Evolutionary conservation across 2,113 vertebrate species (phyloP).

Genomic region (Calypte anna): DNA sequence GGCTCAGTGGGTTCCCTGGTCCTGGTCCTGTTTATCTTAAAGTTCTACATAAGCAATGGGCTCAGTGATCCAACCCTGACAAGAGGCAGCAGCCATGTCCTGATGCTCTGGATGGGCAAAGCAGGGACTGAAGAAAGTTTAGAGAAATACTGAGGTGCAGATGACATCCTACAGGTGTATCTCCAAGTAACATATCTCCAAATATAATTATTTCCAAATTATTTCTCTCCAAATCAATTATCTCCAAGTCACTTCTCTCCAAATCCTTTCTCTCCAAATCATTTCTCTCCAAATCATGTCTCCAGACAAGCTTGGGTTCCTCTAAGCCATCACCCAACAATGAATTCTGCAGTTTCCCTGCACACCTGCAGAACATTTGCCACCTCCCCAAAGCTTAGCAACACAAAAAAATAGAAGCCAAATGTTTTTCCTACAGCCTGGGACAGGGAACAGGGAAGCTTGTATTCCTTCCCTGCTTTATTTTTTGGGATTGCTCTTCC

Average conservation of each 20-base stretch:
- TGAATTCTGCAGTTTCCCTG: background rate
- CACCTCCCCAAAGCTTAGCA: background rate
- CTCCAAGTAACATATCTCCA: no score
- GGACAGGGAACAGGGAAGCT: background rate
- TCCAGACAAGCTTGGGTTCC: background rate
- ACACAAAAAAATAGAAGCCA: background rate
- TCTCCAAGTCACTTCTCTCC: no score
- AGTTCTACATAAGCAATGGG: background rate
- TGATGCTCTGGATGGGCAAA: background rate
- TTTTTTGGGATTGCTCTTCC: background rate
- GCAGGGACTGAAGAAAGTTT: background rate
- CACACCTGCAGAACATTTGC: background rate
- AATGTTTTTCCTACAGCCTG: background rate
- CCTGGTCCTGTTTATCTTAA: background rate
- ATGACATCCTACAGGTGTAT: background rate
- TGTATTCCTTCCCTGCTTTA: rapidly evolving
- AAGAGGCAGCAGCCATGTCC: background rate
- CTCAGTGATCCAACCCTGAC: background rate
- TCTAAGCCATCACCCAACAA: background rate
- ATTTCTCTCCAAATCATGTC: background rate
- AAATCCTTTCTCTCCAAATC: no score
- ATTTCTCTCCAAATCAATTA: no score
- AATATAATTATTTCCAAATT: no score
- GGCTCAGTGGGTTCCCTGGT: background rate
- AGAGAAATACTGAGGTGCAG: background rate